Evolutionary conservation across 30 jellyfish, hydroid and myxozoan genomes (phyloP).

Genomic region (Hydractinia echinata): DNA sequence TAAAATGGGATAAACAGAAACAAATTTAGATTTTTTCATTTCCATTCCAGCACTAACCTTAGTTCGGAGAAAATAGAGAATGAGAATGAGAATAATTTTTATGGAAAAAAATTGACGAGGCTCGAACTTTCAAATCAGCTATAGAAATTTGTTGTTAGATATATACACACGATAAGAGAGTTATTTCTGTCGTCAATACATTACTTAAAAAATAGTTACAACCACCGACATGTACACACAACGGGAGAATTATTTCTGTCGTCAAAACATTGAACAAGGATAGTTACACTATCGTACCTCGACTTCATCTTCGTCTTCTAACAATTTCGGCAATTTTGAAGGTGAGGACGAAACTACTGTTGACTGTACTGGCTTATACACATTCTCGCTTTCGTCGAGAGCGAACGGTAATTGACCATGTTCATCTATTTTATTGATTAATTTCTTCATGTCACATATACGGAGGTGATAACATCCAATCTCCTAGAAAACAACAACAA

Average conservation of each 20-base stretch:
- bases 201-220: not conserved
- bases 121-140: too few relatives aligned
- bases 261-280: not conserved
- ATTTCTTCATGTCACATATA: not conserved
- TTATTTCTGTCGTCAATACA: not conserved
- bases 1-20: too few relatives aligned
- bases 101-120: too few relatives aligned
- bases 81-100: too few relatives aligned
- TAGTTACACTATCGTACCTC: not conserved
- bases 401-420: constrained; percentile 14
- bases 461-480: constrained; percentile 22
- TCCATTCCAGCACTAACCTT: too few relatives aligned
- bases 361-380: constrained; percentile 28
- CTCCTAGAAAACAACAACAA: not conserved
- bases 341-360: constrained; percentile 17
- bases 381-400: constrained; percentile 17
- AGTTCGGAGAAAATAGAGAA: too few relatives aligned
- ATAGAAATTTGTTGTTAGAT: too few relatives aligned
- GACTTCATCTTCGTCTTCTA: constrained; percentile 15
- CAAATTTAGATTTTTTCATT: too few relatives aligned
- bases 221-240: too few relatives aligned
- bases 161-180: too few relatives aligned
- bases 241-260: too few relatives aligned
- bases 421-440: constrained; percentile 18
- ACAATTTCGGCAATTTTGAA: not conserved